Evolutionary conservation across 2,797 vertebrate genomes (phyloP).

Genomic region (Leptoclinus maculatus): DNA sequence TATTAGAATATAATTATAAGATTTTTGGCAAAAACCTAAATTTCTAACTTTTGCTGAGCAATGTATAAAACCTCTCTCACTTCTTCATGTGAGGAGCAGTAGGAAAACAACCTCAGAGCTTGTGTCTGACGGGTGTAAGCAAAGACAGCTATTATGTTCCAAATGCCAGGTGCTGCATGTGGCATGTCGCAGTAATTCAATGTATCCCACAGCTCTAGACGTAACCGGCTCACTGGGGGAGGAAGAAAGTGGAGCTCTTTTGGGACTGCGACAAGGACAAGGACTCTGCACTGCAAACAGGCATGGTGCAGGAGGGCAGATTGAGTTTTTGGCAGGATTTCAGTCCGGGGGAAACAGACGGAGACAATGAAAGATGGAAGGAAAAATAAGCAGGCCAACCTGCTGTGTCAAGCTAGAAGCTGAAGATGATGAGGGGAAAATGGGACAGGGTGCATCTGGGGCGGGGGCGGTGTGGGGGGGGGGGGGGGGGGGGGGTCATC

Average conservation of each 20-base stretch:
- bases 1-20: no score
- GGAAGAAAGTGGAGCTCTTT: slow-evolving; percentile 34
- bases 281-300: slow-evolving; percentile 34
- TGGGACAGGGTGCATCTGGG: not conserved
- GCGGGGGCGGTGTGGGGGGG: no score
- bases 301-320: slow-evolving; percentile 43
- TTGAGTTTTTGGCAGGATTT: slow-evolving; percentile 56
- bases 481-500: not conserved
- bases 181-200: slow-evolving; percentile 41
- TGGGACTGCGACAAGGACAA: slow-evolving; percentile 49
- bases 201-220: slow-evolving; percentile 26
- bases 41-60: not conserved
- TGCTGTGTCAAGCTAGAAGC: slow-evolving; percentile 39
- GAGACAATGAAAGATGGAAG: slow-evolving; percentile 63
- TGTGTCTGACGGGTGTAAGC: slow-evolving; percentile 26
- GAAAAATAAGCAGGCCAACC: slow-evolving; percentile 64
- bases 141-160: slow-evolving; percentile 49
- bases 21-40: not conserved
- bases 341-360: slow-evolving; percentile 39
- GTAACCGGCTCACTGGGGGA: slow-evolving; percentile 23
- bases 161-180: slow-evolving; percentile 39
- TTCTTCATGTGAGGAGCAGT: not conserved
- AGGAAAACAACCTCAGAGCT: not conserved
- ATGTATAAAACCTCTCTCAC: not conserved
- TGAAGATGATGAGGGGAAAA: slow-evolving; percentile 13